These are phyloP conservation scores for Leptocoma aspasia DNA, from an alignment of 2,113 vertebrate genomes.

Conservation along the genomic window DNA sequence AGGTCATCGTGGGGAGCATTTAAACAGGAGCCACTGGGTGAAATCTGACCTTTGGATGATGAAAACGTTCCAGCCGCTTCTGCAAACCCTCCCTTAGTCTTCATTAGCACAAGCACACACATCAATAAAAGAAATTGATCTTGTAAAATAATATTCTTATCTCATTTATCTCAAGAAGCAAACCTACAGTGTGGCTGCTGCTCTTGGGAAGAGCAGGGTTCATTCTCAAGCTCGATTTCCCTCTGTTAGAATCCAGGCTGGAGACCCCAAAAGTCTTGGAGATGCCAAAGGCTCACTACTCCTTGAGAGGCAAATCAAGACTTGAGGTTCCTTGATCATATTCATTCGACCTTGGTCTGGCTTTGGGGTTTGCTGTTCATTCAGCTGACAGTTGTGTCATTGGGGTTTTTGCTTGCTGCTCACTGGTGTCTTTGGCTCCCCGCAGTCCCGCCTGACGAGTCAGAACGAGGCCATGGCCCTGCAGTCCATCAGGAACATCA, in stretches of 20 bases:
- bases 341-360: neutral
- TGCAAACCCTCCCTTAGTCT: neutral
- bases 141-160: neutral
- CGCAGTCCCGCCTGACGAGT: constrained; percentile 91
- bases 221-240: neutral
- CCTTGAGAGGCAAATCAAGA: neutral
- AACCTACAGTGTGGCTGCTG: neutral
- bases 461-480: constrained; percentile 94
- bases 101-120: neutral
- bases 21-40: neutral
- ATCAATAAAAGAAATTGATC: constrained; percentile 18
- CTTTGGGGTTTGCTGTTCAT: rapidly evolving
- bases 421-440: neutral
- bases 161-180: neutral
- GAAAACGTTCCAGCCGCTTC: neutral
- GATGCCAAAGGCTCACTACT: neutral
- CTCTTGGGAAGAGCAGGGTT: neutral
- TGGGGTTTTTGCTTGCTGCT: neutral
- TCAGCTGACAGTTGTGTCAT: neutral
- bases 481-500: constrained; percentile 87
- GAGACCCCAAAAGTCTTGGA: neutral
- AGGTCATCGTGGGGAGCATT: neutral
- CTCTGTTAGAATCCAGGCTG: neutral
- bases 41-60: constrained; percentile 16
- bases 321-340: rapidly evolving